Evolutionary conservation across 30 jellyfish, hydroid and myxozoan species (phyloP), one percentile per base, ranked within the genome.

Genomic region (Aurelia aurita): DNA sequence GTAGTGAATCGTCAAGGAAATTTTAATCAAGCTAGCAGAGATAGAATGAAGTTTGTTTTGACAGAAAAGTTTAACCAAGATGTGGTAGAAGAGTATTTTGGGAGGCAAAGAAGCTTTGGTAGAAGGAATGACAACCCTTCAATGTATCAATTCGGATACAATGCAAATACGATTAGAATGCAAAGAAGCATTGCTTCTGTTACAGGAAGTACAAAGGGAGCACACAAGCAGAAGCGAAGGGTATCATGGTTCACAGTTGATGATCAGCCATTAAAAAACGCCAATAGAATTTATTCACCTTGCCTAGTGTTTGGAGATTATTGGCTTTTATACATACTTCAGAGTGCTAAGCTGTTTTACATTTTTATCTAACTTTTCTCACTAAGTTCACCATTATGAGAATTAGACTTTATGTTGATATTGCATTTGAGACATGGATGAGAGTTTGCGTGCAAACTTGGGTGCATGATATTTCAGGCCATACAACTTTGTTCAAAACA

Each of bases 51-150:
- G 35, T 79, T 61, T 63, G 83, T 79, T 44, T 53, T 79, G 54
- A 70, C 92, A 14, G 86, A 67, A 34, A 68, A 64, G 23, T 82
- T 82, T 64, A 58, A 57, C 46, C 92, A 82, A 1, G 92, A 82
- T 60, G 78, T 69, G 21, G 79, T 82, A 0, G 92, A 82, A 64
- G 92, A 82, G 46, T 58, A 66, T 54, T 82, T 82, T 58, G 86
- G 92, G 5, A 0, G 63, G 13, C 91, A 80, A 20, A 31, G 91
- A 39, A 67, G 74, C 53, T 47, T 80, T 16, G 91, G 86, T 7
- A 54, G 92, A 66, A 60, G 87, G 54, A 82, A 69, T 67, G 91
- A 80, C 76, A 67, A 80, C 28, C 91, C 85, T 3, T 19, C 58
- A 9, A 14, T 67, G 85, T 69, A 45, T 29, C 85, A 66, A 45